phyloP scores from a whole-genome alignment of 2,113 vertebrate species.

The Amphiprion percula region DNA sequence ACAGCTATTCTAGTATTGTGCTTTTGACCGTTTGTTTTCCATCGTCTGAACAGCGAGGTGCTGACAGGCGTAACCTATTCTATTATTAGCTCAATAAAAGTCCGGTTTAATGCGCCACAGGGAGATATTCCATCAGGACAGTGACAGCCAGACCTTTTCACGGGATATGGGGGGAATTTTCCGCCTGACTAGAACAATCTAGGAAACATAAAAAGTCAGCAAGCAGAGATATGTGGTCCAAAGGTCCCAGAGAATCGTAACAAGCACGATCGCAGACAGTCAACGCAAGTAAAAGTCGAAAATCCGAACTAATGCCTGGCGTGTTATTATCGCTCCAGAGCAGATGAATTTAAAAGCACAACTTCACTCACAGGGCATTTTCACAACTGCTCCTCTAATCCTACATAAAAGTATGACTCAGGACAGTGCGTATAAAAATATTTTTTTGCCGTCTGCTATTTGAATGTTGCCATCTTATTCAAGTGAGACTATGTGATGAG shows the following conservation, averaged over 20 bases:
- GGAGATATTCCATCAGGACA: conserved; percentile 84
- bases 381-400: conserved; percentile 5
- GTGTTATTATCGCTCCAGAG: conserved; percentile 3
- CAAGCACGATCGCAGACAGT: conserved; percentile 4
- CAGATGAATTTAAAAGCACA: background rate
- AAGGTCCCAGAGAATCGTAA: conserved; percentile 11
- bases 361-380: background rate
- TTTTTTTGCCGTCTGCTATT: conserved; percentile 57
- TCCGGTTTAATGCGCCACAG: conserved; percentile 80
- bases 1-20: conserved; percentile 48
- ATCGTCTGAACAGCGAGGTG: conserved; percentile 72
- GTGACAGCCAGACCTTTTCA: conserved; percentile 85
- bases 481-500: conserved; percentile 35
- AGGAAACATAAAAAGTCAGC: conserved; percentile 72
- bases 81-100: conserved; percentile 87
- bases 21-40: conserved; percentile 73
- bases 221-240: conserved; percentile 43
- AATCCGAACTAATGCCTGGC: conserved; percentile 7
- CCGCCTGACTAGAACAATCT: conserved; percentile 74
- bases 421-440: conserved; percentile 24
- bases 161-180: conserved; percentile 74
- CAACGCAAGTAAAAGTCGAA: conserved; percentile 21
- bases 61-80: conserved; percentile 86
- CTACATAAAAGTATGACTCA: conserved; percentile 34
- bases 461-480: conserved; percentile 39